These are phyloP conservation scores for Catharus minimus DNA, from an alignment of 2,113 vertebrate species.

Conservation along the genomic window DNA sequence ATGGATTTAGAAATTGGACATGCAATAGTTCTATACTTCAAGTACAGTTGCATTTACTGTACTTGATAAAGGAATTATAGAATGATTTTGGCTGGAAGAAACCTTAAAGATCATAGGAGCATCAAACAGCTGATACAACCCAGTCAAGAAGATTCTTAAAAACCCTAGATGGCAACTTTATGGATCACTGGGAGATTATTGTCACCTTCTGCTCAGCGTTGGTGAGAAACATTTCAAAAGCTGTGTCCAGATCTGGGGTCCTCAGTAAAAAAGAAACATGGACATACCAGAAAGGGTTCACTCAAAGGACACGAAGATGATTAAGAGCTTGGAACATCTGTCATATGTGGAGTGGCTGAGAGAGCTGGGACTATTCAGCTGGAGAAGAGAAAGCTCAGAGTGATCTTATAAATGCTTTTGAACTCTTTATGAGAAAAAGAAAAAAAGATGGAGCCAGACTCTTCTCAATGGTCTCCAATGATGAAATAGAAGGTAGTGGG, in stretches of 20 bases:
- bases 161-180: background rate
- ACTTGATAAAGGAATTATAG: background rate
- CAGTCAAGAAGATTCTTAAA: background rate
- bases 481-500: background rate
- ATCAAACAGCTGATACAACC: background rate
- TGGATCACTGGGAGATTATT: background rate
- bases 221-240: background rate
- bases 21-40: background rate
- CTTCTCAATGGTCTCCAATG: rapidly evolving
- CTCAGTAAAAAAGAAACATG: background rate
- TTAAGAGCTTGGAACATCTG: background rate
- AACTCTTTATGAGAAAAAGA: background rate
- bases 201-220: background rate
- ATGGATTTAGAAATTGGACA: background rate
- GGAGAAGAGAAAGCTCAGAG: background rate
- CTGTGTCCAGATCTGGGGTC: background rate
- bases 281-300: background rate
- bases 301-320: background rate
- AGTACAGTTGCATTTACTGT: background rate
- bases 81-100: background rate
- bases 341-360: background rate
- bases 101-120: background rate
- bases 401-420: rapidly evolving
- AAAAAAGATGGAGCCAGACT: background rate
- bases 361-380: background rate